Evolutionary conservation across 2,113 vertebrate genomes (phyloP).

Genomic region (Chloebia gouldiae): DNA sequence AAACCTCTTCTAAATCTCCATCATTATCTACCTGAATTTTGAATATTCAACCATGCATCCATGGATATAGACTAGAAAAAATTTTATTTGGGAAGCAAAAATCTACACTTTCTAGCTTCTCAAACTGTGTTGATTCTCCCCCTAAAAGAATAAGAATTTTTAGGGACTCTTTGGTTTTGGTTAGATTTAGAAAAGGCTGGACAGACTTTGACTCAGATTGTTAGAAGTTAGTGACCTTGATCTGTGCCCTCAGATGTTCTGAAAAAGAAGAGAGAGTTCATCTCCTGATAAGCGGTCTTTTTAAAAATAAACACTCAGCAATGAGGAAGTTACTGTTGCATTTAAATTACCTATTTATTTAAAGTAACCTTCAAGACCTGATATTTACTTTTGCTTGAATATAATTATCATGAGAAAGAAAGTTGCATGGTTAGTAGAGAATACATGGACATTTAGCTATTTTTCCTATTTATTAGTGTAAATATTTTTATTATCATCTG

Average conservation of each 20-base stretch:
- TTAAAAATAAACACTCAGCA: conserved; percentile 40
- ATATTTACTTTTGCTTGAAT: conserved; percentile 52
- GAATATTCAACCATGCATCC: background rate
- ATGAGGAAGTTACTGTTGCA: conserved; percentile 58
- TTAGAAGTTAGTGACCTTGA: conserved; percentile 8
- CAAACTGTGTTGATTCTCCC: background rate
- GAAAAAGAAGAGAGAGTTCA: background rate
- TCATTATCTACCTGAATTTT: background rate
- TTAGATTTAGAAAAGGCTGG: background rate
- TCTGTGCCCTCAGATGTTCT: background rate
- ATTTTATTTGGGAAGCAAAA: background rate
- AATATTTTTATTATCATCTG: conserved; percentile 52
- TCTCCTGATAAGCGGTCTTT: conserved; percentile 28
- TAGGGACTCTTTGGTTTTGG: background rate
- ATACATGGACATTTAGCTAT: conserved; percentile 24
- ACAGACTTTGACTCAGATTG: background rate
- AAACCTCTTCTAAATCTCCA: background rate
- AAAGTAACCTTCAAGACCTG: conserved; percentile 67
- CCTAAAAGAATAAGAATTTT: background rate
- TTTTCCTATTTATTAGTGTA: conserved; percentile 44
- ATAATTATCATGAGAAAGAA: conserved; percentile 54
- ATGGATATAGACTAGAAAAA: background rate
- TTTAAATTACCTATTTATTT: conserved; percentile 73
- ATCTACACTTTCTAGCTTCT: background rate
- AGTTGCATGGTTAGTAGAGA: conserved; percentile 37